A percentile compares a stretch with the other conserved stretches of the same genome.
phyloP scores from a whole-genome alignment of 2,888 invertebrate species.

The Nomada fucata region DNA sequence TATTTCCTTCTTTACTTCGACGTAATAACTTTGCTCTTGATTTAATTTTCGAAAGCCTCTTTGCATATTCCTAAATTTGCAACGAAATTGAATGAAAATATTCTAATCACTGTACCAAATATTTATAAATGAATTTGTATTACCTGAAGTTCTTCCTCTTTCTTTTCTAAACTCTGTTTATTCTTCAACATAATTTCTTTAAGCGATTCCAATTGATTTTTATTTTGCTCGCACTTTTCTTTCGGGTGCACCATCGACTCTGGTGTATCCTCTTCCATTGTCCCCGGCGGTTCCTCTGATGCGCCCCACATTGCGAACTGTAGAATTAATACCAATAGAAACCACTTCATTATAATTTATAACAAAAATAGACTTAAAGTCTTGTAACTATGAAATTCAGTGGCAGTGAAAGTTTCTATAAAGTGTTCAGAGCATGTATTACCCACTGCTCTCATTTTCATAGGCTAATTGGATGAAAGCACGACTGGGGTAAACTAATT shows the following conservation, averaged over 20 bases:
- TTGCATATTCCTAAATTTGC: slow-evolving; percentile 81
- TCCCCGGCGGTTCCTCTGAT: slow-evolving; percentile 78
- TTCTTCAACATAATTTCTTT: slow-evolving; percentile 81
- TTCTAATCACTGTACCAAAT: background rate
- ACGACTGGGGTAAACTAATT: slow-evolving; percentile 82
- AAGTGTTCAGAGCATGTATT: slow-evolving; percentile 74
- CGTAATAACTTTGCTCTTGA: slow-evolving; percentile 81
- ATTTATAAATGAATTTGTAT: slow-evolving; percentile 22
- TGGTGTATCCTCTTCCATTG: slow-evolving; percentile 72
- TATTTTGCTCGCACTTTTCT: slow-evolving; percentile 76
- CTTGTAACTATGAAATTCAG: slow-evolving; percentile 64
- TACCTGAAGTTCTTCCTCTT: slow-evolving; percentile 83
- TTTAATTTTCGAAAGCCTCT: slow-evolving; percentile 83
- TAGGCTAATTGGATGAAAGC: slow-evolving; percentile 81
- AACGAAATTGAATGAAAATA: slow-evolving; percentile 7
- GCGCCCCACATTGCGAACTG: slow-evolving; percentile 81
- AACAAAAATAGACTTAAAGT: slow-evolving; percentile 31
- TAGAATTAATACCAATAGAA: slow-evolving; percentile 76
- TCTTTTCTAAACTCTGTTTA: slow-evolving; percentile 80
- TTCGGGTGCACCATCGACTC: slow-evolving; percentile 68
- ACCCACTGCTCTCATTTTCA: slow-evolving; percentile 81
- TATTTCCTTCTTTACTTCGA: slow-evolving; percentile 73
- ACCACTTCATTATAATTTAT: slow-evolving; percentile 77
- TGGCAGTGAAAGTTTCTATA: slow-evolving; percentile 81
- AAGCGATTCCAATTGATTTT: slow-evolving; percentile 78